Evolutionary conservation across 2,113 vertebrate genomes (phyloP).

Genomic region (Nansenia antarctica): DNA sequence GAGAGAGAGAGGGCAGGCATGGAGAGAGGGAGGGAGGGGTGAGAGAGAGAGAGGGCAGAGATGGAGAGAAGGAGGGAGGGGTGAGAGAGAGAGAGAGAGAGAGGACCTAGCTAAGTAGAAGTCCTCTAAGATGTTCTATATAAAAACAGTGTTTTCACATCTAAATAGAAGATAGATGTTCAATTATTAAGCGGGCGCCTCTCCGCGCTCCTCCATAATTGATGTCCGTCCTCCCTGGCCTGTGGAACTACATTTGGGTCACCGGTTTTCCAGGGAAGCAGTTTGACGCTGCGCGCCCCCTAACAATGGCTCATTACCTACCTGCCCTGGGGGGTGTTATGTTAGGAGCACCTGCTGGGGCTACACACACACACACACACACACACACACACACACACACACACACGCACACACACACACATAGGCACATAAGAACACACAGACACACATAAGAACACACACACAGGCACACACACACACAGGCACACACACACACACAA

Average conservation of each 20-base stretch:
- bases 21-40: neutral
- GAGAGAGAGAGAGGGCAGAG: neutral
- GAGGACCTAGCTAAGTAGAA: neutral
- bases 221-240: slow-evolving; percentile 58
- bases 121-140: neutral
- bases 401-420: too few species aligned
- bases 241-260: slow-evolving; percentile 63
- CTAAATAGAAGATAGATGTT: slow-evolving; percentile 50
- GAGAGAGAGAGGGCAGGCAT: too few species aligned
- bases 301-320: slow-evolving; percentile 60
- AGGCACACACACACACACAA: too few species aligned
- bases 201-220: slow-evolving; percentile 62
- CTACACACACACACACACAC: too few species aligned
- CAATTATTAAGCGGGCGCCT: slow-evolving; percentile 56
- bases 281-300: slow-evolving; percentile 16
- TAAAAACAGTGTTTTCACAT: slow-evolving; percentile 53
- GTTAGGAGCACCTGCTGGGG: slow-evolving; percentile 39
- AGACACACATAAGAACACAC: too few species aligned
- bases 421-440: too few species aligned
- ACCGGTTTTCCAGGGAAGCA: slow-evolving; percentile 50
- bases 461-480: too few species aligned
- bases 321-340: slow-evolving; percentile 49
- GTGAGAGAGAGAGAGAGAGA: slow-evolving; percentile 2
- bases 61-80: neutral
- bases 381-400: too few species aligned